Base-by-base conservation (phyloP, 2,888 invertebrate genomes). In the Hydraecia micacea region DNA sequence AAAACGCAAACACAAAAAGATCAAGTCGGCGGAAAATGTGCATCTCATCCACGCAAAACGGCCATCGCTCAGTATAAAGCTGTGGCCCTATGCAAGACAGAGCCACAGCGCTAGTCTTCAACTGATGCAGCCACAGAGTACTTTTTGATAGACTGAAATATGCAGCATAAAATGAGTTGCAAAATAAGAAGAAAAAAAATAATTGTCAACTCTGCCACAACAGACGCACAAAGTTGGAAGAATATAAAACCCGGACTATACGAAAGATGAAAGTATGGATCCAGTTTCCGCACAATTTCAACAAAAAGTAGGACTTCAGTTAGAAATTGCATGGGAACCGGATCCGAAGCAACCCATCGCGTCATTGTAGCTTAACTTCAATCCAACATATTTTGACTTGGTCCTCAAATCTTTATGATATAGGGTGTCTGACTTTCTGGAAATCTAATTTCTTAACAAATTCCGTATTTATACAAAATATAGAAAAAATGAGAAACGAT, bases 351-450 rank as follows among this genome's bases (percentile, higher is more conserved):
- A 28, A 32, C n/a, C 21, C 13, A 15, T n/a, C 15, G 7, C 21
- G 11, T 25, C 52, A 32, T 42, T 78, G 15, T 52, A 69, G 49
- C 62, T 77, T 69, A 78, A 7, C 32, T 52, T 8, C 32, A 39
- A 49, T 62, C 5, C 42, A 9, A 36, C 15, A 78, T 32, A 70
- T 77, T 70, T 62, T 32, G 32, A 6, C 32, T 42, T 52, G 3
- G 4, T 58, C 6, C 11, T 46, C 49, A 60, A 66, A 67, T 62
- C 6, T 32, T 60, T 13, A 5, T 4, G 39, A 28, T 21, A 49
- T 42, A 21, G 6, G 36, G 13, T 25, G 18, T 25, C 25, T 15
- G 49, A 21, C 5, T 39, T 15, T n/a, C 1, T 9, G 15, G 25
- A 49, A 36, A 58, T 46, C 3, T n/a, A 18, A n/a, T 21, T 42